phyloP scores from a whole-genome alignment of 1,140 invertebrate genomes.

The Micrasema minimum region DNA sequence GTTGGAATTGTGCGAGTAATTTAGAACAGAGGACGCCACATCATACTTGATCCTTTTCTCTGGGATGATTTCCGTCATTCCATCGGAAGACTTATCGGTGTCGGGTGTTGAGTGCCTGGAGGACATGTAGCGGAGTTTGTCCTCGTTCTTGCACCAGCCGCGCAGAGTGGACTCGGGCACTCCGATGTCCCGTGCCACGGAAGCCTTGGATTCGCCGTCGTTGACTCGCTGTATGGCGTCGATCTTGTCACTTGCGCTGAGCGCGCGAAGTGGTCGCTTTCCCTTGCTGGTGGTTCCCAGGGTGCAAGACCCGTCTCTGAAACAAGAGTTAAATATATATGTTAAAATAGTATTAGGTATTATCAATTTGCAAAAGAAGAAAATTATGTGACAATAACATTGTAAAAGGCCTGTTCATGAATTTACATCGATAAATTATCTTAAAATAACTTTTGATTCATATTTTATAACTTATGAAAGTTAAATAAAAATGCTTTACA shows the following conservation, averaged over 20 bases:
- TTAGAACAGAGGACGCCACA: conserved; percentile 58
- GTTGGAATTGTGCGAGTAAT: conserved; percentile 56
- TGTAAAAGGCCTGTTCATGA: too few species aligned
- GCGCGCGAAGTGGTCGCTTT: conserved; percentile 76
- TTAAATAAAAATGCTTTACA: too few species aligned
- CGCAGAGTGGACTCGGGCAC: conserved; percentile 84
- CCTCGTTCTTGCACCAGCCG: conserved; percentile 87
- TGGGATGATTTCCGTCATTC: conserved; percentile 55
- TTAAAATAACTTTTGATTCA: too few species aligned
- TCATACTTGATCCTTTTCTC: conserved; percentile 68
- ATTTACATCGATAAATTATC: too few species aligned
- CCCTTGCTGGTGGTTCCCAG: conserved; percentile 63
- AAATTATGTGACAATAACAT: too few species aligned
- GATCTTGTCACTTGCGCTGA: conserved; percentile 80
- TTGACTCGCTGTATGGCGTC: conserved; percentile 82
- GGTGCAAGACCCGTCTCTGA: conserved; percentile 51
- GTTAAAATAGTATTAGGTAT: too few species aligned
- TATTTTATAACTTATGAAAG: too few species aligned
- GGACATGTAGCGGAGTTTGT: conserved; percentile 78
- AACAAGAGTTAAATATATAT: conserved; percentile 49
- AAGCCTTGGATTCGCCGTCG: conserved; percentile 84
- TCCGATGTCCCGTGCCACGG: conserved; percentile 82
- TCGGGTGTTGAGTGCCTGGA: conserved; percentile 74
- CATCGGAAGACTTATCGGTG: conserved; percentile 68
- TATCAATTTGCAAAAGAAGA: too few species aligned